A percentile compares a stretch with the other conserved stretches of the same genome.
Conservation (phyloP, 2,888 invertebrate genomes). For the Rhogogaster chlorosoma region DNA sequence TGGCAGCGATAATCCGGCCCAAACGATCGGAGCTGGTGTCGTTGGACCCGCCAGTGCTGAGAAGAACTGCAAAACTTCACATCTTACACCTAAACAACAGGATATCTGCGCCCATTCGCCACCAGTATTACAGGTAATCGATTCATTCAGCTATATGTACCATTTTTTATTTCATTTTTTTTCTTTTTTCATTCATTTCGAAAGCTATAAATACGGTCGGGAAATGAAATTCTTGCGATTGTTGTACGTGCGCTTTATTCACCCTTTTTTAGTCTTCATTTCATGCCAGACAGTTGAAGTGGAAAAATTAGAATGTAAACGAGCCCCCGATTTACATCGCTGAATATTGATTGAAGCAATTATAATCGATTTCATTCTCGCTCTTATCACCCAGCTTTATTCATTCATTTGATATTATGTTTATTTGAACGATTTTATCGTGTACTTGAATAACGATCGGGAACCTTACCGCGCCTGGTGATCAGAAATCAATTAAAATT, state of each 20-base stretch:
- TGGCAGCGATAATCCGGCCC: constrained; percentile 67
- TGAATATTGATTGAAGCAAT: constrained; percentile 6
- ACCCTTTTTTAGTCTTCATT: neutral
- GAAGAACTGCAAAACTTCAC: constrained; percentile 74
- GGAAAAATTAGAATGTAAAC: neutral
- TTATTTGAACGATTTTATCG: neutral
- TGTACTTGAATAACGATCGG: neutral
- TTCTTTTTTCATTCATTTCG: neutral
- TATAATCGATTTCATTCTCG: neutral
- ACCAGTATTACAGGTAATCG: constrained; percentile 73
- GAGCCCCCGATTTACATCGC: neutral
- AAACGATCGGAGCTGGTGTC: constrained; percentile 72
- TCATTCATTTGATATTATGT: neutral
- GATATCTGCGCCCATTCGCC: constrained; percentile 75
- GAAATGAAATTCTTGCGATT: neutral
- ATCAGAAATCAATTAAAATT: neutral
- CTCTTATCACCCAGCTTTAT: neutral
- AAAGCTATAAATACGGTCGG: neutral
- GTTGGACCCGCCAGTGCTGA: constrained; percentile 76
- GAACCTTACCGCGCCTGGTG: neutral
- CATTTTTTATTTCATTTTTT: neutral
- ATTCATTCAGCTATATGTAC: neutral
- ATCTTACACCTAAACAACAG: constrained; percentile 75
- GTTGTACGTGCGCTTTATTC: neutral
- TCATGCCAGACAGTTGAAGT: neutral